Evolutionary conservation across 1,140 invertebrate genomes (phyloP), one percentile per base, ranked within the genome.

Genomic region (Drosophila nigrodunni): DNA sequence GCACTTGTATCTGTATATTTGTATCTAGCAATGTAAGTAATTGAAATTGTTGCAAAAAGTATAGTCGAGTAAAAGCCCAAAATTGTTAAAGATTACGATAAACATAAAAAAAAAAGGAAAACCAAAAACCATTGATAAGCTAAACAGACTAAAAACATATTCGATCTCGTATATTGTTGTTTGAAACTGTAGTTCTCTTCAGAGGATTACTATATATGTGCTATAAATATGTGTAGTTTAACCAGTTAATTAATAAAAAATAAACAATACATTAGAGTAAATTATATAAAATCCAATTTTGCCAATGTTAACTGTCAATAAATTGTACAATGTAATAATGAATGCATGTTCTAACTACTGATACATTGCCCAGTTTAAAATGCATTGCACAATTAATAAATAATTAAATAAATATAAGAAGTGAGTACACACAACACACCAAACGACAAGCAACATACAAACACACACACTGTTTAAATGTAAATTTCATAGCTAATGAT

Each of bases 301-400:
- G 82, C 82, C 82, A 88, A 80, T 55, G 62, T 77, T 88, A 82
- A 78, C 46, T 71, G 82, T 86, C 82, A 86, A 81, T 86, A 78
- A 78, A 67, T 69, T 74, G 64, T 65, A 59, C 43, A 58, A 58
- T 13, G 8, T 78, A 65, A 70, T 54, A 65, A 66, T 54, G 39
- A 35, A 15, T 54, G n/a, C 2, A 35, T 37, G n/a, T 35, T 3
- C 49, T 47, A 57, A 64, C 60, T 80, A 80, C 54, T 13, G 13
- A 64, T 64, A 25, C 49, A 41, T 30, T 30, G 9, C 49, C 50
- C 50, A 37, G n/a, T 30, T 30, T 21, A 50, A 41, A 47, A 47
- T 41, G 15, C 30, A 54, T 41, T 21, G 54, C 55, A 44, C 41
- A 58, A 13, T 25, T 21, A 44, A 58, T 50, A 30, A 39, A 30